Evolutionary conservation across 2,113 vertebrate species (phyloP), one percentile per base, ranked within the genome.

Genomic region (Gavia stellata): DNA sequence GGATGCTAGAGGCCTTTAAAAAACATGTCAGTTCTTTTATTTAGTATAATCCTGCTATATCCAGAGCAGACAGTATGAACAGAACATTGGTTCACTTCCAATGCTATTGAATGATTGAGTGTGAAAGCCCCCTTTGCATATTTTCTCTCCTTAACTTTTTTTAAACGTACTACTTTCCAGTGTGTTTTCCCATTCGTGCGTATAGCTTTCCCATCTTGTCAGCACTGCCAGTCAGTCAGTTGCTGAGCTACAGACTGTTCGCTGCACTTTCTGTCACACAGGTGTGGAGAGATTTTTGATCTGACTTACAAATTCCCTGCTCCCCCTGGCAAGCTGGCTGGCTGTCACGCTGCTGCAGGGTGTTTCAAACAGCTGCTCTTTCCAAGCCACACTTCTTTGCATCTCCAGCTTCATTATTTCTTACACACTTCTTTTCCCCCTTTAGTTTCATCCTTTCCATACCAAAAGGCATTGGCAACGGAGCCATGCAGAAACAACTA

Each of bases 251-350:
- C 31, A 33, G 71, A 45, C 81, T 91, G 86, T 56, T 94, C 1
- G 0, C 55, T 73, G 50, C 81, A 72, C 88, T 78, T 78, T 79
- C 85, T 95, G 94, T 87, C 93, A 93, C 65, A 52, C 93, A 95
- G 94, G 88, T 97, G 88, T 81, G 91, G 73, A 97, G 80, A 97
- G 79, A 88, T 90, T 92, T 97, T 91, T 94, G 75, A 92, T 85
- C 81, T 80, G 52, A 67, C n/a, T 95, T 33, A 74, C 24, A 74
- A 81, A 92, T 65, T 52, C 86, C 40, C 24, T 20, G 66, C 68
- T 90, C 52, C 36, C 73, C 31, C 86, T 78, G 65, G 52, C 78
- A 89, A 82, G 73, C 90, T 82, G 81, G 40, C 74, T 77, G 90
- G n/a, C 81, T 96, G 67, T 86, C 83, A 49, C 2, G 36, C 75